Evolutionary conservation across 2,888 invertebrate species (phyloP), one percentile per base, ranked within the genome.

Genomic region (Metallyticus violacea): DNA sequence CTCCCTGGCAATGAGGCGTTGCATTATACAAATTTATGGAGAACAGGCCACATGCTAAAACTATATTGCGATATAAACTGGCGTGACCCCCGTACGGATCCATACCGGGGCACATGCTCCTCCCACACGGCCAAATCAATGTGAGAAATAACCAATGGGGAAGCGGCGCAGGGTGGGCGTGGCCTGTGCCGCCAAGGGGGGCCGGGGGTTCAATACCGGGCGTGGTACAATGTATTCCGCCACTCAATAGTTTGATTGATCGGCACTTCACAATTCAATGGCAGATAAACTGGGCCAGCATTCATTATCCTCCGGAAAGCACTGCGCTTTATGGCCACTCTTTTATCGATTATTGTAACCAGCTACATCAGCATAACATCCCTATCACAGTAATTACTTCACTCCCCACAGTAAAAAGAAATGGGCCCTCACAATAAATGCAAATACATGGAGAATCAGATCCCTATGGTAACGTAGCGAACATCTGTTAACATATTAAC

Each of bases 131-230:
- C 85, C 81, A 29, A 85, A 85, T 87, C 87, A 85, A 87, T 87
- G 87, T 85, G 78, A 77, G 28, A 30, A 77, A 27, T 78, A 62
- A 82, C 87, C 85, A 87, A 87, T 87, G 78, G 80, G 85, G 62
- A 81, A 25, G 86, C 84, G 22, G 78, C 29, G 28, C 30, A 6
- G 81, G 15, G 85, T 85, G 81, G 87, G 87, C 87, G 87, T 87
- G 85, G 87, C 22, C 76, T 77, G 26, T n/a, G 6, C 29, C 26
- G 30, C 30, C 28, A 28, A 29, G 62, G 25, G 29, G 77, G 81
- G 82, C 85, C 30, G 40, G 26, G 86, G 86, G 86, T 85, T 85
- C 86, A 87, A 87, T 87, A 87, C 86, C 86, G 85, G 85, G 85
- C 76, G 86, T 77, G 85, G 83, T 83, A 25, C 25, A 40, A 7